A percentile compares a stretch with the other conserved stretches of the same genome.
These are phyloP conservation scores for Nezara viridula DNA, from an alignment of 2,888 invertebrate genomes.

Conservation along the genomic window DNA sequence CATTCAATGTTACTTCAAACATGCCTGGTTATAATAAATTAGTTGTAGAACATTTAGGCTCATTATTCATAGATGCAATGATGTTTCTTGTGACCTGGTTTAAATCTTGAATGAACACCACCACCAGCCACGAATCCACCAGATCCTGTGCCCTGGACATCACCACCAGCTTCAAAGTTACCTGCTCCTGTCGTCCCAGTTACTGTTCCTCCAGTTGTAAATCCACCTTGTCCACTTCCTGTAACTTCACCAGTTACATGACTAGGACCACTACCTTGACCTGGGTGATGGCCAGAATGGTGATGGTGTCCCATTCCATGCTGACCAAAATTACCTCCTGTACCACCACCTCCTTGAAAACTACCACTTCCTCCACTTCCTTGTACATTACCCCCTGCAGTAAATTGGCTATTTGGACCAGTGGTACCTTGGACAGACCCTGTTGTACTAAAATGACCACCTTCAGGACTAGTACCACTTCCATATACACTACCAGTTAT, in stretches of 20 bases:
- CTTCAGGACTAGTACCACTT: constrained; percentile 52
- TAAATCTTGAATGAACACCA: constrained; percentile 17
- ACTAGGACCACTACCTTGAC: constrained; percentile 19
- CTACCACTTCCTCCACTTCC: constrained; percentile 57
- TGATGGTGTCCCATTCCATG: constrained; percentile 51
- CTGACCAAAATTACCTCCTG: constrained; percentile 51
- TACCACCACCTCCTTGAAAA: constrained; percentile 46
- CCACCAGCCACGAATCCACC: constrained; percentile 35
- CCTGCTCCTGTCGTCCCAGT: constrained; percentile 45
- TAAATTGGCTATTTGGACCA: constrained; percentile 58
- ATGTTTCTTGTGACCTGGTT: constrained; percentile 24
- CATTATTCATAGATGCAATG: neutral
- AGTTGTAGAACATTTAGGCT: neutral
- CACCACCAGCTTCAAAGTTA: constrained; percentile 58
- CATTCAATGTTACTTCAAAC: neutral
- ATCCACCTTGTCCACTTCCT: constrained; percentile 57
- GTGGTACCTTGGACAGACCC: constrained; percentile 50
- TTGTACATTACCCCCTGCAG: constrained; percentile 58
- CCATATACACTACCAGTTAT: constrained; percentile 60
- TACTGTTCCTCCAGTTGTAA: constrained; percentile 53
- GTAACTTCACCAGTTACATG: constrained; percentile 19
- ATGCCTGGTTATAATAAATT: neutral
- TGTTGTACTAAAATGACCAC: constrained; percentile 49
- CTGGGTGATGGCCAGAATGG: constrained; percentile 15
- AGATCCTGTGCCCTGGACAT: constrained; percentile 55